A percentile compares a stretch with the other conserved stretches of the same genome.
Conservation (phyloP, 2,888 invertebrate species). For the Matsumyia berberina region DNA sequence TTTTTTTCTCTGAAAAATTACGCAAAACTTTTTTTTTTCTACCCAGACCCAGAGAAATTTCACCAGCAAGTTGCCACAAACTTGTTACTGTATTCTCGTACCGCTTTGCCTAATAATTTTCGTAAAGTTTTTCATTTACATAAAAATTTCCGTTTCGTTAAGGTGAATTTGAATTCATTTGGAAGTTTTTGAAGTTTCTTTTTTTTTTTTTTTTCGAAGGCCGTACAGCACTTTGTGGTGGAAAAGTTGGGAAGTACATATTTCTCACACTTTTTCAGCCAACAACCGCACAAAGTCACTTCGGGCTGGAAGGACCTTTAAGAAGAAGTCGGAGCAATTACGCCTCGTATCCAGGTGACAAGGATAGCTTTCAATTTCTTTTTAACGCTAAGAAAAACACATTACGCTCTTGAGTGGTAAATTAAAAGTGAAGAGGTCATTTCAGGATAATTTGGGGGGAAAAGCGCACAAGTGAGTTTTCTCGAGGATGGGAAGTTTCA, state of each 20-base stretch:
- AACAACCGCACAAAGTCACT: slow-evolving; percentile 37
- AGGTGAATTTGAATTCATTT: slow-evolving; percentile 69
- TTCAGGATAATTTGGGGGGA: slow-evolving; percentile 58
- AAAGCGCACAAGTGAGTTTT: slow-evolving; percentile 23
- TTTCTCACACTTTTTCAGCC: slow-evolving; percentile 40
- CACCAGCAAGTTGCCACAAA: slow-evolving; percentile 15
- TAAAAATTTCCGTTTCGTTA: slow-evolving; percentile 60
- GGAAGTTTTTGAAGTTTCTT: slow-evolving; percentile 49
- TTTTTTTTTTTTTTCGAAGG: neutral
- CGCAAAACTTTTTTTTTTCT: slow-evolving; percentile 26
- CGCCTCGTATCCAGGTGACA: slow-evolving; percentile 62
- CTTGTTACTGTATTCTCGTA: slow-evolving; percentile 33
- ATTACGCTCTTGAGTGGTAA: slow-evolving; percentile 60
- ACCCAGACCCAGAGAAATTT: slow-evolving; percentile 2
- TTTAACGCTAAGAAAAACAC: slow-evolving; percentile 43
- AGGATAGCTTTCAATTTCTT: slow-evolving; percentile 61
- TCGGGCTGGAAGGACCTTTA: slow-evolving; percentile 28
- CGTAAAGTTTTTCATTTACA: slow-evolving; percentile 66
- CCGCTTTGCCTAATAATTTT: slow-evolving; percentile 27
- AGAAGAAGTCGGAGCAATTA: slow-evolving; percentile 60
- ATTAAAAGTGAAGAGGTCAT: slow-evolving; percentile 68
- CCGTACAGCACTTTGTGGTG: slow-evolving; percentile 30
- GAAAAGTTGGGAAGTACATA: slow-evolving; percentile 36
- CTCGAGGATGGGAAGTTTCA: neutral
- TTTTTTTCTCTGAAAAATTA: slow-evolving; percentile 19